Evolutionary conservation across 2,113 vertebrate species (phyloP).

Genomic region (Gavialis gangeticus): DNA sequence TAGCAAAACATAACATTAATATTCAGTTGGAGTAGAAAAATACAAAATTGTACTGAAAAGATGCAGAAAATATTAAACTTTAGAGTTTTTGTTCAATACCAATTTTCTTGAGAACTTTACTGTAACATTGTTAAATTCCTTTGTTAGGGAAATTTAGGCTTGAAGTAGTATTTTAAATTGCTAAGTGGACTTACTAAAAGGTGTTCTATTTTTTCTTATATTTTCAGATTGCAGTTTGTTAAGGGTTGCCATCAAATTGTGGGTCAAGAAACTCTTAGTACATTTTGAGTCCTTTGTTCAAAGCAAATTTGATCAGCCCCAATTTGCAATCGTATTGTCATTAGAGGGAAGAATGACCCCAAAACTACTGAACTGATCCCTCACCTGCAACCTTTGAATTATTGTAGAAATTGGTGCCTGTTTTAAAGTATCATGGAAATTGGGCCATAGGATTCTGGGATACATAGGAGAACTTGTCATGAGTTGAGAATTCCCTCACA

Average conservation of each 20-base stretch:
- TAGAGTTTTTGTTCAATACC: accelerated
- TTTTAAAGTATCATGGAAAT: neutral
- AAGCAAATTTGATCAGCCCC: neutral
- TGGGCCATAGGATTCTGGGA: neutral
- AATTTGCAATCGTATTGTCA: neutral
- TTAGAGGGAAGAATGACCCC: too few relatives aligned
- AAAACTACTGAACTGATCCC: neutral
- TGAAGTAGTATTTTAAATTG: neutral
- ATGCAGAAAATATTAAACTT: accelerated
- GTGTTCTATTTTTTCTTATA: neutral
- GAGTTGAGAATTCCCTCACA: neutral
- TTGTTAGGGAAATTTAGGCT: neutral
- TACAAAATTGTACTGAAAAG: neutral
- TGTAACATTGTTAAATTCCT: neutral
- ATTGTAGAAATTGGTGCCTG: neutral
- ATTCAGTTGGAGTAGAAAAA: neutral
- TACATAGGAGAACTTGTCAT: neutral
- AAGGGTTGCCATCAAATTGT: neutral
- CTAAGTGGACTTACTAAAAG: accelerated
- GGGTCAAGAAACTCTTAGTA: too few relatives aligned
- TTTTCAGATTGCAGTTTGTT: neutral
- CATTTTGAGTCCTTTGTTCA: neutral
- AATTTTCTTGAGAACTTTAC: neutral
- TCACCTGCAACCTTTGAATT: neutral
- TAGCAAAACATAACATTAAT: neutral